Percentiles rank a stretch among this genome's conserved stretches.
Evolutionary conservation across 2,888 invertebrate species (phyloP).

Genomic region (Sclerodermus sp.): DNA sequence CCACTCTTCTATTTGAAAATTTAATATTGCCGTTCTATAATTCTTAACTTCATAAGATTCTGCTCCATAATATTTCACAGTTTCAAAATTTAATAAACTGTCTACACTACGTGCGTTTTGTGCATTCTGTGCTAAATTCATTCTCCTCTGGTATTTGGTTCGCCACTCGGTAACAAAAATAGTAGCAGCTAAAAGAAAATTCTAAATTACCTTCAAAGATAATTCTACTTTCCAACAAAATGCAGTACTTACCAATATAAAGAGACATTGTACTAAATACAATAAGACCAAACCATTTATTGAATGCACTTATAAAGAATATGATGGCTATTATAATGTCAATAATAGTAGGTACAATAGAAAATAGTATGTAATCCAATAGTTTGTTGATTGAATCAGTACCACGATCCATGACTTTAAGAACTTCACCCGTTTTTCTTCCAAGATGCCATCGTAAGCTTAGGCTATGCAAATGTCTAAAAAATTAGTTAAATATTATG

Average conservation of each 20-base stretch:
- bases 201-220: neutral
- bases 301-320: constrained; percentile 86
- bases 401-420: constrained; percentile 95
- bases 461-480: constrained; percentile 84
- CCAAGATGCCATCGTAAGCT: constrained; percentile 94
- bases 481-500: constrained; percentile 53
- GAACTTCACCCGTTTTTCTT: constrained; percentile 95
- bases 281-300: constrained; percentile 92
- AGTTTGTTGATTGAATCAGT: constrained; percentile 95
- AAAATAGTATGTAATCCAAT: constrained; percentile 88
- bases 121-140: constrained; percentile 94
- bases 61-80: constrained; percentile 97
- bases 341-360: constrained; percentile 87
- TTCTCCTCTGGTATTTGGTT: constrained; percentile 89
- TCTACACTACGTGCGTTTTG: constrained; percentile 91
- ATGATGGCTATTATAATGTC: constrained; percentile 91
- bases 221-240: neutral
- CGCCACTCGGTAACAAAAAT: constrained; percentile 96
- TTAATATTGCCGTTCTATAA: constrained; percentile 81
- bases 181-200: constrained; percentile 69
- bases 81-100: constrained; percentile 96
- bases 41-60: constrained; percentile 88
- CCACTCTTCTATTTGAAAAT: constrained; percentile 91
- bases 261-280: constrained; percentile 91
- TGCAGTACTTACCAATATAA: constrained; percentile 77